Conservation (phyloP, 2,888 invertebrate genomes). For the Sericinus montela region DNA sequence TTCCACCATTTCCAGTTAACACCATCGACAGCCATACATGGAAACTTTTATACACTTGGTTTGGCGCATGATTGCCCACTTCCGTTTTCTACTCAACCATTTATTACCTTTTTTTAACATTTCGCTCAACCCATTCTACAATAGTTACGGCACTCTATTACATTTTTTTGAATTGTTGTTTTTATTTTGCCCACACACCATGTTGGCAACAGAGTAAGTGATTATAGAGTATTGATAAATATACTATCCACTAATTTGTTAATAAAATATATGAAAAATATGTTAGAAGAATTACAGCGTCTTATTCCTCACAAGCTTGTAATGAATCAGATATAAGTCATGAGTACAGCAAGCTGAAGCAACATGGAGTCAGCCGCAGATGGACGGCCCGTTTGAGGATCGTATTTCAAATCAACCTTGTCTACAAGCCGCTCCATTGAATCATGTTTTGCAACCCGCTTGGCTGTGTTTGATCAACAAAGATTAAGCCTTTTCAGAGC, state of each 20-base stretch:
- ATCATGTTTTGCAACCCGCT: slow-evolving; percentile 28
- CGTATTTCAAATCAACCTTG: slow-evolving; percentile 34
- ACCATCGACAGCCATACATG: slow-evolving; percentile 14
- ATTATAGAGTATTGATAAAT: no score
- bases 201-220: no score
- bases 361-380: slow-evolving; percentile 31
- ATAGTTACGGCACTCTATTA: slow-evolving; percentile 1
- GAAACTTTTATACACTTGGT: slow-evolving; percentile 18
- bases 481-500: slow-evolving; percentile 2
- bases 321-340: slow-evolving; percentile 14
- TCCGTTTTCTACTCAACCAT: slow-evolving; percentile 17
- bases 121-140: slow-evolving; percentile 8
- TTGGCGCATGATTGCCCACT: slow-evolving; percentile 18
- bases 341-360: slow-evolving; percentile 10
- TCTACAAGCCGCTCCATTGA: slow-evolving; percentile 30
- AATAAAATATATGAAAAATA: no score
- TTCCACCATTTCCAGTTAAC: slow-evolving; percentile 19
- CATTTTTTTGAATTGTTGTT: not conserved
- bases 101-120: slow-evolving; percentile 18
- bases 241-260: no score
- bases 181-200: not conserved
- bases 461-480: slow-evolving; percentile 15
- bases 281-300: not conserved
- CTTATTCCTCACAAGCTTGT: slow-evolving; percentile 7
- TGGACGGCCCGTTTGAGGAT: slow-evolving; percentile 31